These are phyloP conservation scores for Tipula helvola DNA, from an alignment of 2,888 invertebrate species.

Conservation along the genomic window DNA sequence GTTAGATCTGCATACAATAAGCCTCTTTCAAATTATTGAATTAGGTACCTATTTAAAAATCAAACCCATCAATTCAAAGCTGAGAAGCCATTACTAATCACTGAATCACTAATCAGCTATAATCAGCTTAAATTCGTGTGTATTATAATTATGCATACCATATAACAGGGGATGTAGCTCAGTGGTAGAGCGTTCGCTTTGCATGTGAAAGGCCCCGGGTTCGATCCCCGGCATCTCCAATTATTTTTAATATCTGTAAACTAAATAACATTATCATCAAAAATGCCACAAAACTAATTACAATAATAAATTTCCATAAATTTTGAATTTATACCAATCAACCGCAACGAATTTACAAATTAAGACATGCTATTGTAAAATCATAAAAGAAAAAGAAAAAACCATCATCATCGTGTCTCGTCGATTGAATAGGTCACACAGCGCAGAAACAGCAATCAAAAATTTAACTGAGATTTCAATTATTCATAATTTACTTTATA, in stretches of 20 bases:
- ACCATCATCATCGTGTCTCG: background rate
- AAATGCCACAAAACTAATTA: background rate
- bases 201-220: conserved; percentile 98
- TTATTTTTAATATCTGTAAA: conserved; percentile 25
- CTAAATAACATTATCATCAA: background rate
- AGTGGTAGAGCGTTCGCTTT: conserved; percentile 99
- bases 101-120: too few species aligned
- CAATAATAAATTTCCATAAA: background rate
- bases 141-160: too few species aligned
- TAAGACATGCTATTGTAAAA: background rate
- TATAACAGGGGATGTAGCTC: conserved; percentile 75
- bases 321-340: background rate
- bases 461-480: background rate
- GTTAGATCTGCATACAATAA: too few species aligned
- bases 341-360: background rate
- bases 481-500: background rate
- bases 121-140: too few species aligned
- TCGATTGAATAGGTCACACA: background rate
- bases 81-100: too few species aligned
- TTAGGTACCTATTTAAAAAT: too few species aligned
- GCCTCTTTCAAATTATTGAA: too few species aligned
- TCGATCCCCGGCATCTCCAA: conserved; percentile 94
- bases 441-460: background rate
- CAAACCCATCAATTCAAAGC: too few species aligned
- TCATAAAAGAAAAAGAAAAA: background rate